These are phyloP conservation scores for Sphenodon punctatus DNA, from an alignment of 2,797 vertebrate genomes.

Conservation along the genomic window DNA sequence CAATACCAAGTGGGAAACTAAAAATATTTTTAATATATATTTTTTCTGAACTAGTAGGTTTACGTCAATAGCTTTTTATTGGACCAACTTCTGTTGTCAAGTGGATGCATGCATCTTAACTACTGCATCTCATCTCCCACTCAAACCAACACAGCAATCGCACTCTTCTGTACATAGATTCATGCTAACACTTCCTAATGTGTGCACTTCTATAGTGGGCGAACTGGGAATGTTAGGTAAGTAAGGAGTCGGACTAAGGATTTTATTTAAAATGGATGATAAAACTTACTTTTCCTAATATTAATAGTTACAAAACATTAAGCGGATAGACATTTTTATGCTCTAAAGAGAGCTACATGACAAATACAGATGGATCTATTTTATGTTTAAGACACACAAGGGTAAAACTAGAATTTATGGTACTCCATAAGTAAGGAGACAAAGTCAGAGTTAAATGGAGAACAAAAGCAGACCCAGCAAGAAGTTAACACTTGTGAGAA, in stretches of 20 bases:
- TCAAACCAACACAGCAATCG: too few species aligned
- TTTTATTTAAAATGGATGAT: background rate
- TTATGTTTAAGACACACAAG: background rate
- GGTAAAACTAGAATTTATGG: constrained; percentile 2
- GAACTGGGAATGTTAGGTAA: background rate
- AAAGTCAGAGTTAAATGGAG: too few species aligned
- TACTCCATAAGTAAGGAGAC: too few species aligned
- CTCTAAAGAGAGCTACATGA: background rate
- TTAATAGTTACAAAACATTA: background rate
- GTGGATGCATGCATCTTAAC: too few species aligned
- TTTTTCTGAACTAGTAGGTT: background rate
- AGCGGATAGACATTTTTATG: background rate
- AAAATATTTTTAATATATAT: background rate
- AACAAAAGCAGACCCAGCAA: background rate
- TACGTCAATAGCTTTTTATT: too few species aligned
- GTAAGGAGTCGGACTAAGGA: background rate
- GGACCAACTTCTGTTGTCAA: too few species aligned
- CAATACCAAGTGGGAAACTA: background rate
- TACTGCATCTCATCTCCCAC: too few species aligned
- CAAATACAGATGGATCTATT: background rate
- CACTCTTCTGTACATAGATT: background rate
- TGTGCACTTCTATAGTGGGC: background rate
- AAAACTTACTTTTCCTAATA: background rate
- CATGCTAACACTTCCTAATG: background rate
- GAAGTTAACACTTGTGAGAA: background rate